phyloP scores from a whole-genome alignment of 2,888 invertebrate species.

The Abrostola triplasia region DNA sequence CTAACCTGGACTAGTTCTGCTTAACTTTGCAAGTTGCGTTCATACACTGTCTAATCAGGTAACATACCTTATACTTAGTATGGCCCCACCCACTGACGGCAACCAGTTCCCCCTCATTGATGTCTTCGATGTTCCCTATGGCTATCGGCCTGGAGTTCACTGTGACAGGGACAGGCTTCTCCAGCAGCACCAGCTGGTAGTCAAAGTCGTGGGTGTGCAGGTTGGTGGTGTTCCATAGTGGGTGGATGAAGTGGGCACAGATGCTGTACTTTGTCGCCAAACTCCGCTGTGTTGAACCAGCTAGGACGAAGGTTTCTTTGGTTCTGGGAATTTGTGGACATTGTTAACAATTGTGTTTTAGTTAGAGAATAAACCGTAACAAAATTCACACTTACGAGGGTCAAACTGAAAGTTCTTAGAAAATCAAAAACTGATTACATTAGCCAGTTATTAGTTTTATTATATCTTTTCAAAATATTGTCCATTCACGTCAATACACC shows the following conservation, averaged over 20 bases:
- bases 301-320: conserved; percentile 67
- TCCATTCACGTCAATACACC: no score
- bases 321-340: conserved; percentile 60
- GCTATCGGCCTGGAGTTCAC: conserved; percentile 71
- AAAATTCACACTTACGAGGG: no score
- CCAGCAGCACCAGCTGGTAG: conserved; percentile 78
- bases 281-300: conserved; percentile 73
- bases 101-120: conserved; percentile 63
- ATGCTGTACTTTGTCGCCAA: conserved; percentile 63
- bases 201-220: conserved; percentile 76
- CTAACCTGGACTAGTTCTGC: no score
- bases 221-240: conserved; percentile 66
- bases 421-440: no score
- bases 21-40: no score
- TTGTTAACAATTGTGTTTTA: no score
- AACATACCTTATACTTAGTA: conserved; percentile 67
- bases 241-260: conserved; percentile 80
- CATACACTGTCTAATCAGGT: background rate
- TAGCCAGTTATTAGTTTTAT: no score
- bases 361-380: no score
- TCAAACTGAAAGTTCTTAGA: no score
- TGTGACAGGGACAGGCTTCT: conserved; percentile 72
- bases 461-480: no score
- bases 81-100: conserved; percentile 82
- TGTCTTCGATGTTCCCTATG: conserved; percentile 69